phyloP scores from a whole-genome alignment of 2,113 vertebrate genomes.

The Ctenodactylus gundi region DNA sequence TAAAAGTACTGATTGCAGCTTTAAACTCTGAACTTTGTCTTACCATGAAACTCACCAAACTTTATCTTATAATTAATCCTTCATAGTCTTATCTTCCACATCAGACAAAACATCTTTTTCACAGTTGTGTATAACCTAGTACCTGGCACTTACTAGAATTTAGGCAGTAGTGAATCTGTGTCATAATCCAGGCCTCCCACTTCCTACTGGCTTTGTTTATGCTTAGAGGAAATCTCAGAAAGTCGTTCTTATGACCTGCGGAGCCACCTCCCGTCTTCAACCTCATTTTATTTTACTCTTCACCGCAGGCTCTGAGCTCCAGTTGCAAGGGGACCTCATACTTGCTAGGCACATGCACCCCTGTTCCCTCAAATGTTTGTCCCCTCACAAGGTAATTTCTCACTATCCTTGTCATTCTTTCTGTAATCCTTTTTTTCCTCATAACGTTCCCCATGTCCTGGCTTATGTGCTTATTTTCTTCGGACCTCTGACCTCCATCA shows the following conservation, averaged over 20 bases:
- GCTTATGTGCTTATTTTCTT: neutral
- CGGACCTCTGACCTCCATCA: neutral
- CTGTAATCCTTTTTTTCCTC: neutral
- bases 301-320: neutral
- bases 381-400: neutral
- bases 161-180: neutral
- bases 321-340: neutral
- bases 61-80: slow-evolving; percentile 18
- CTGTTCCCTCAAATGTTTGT: neutral
- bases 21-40: neutral
- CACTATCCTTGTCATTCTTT: neutral
- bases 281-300: neutral
- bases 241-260: neutral
- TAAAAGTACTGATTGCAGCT: neutral
- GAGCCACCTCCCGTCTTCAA: too few relatives aligned
- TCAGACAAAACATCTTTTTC: neutral
- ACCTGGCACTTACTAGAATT: neutral
- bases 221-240: neutral
- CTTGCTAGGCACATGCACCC: neutral
- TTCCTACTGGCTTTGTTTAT: neutral
- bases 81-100: neutral
- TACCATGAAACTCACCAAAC: neutral
- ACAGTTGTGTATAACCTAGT: neutral
- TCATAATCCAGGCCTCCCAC: neutral
- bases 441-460: too few relatives aligned